Evolutionary conservation across 2,113 vertebrate genomes (phyloP).

Genomic region (Dicentrarchus labrax): DNA sequence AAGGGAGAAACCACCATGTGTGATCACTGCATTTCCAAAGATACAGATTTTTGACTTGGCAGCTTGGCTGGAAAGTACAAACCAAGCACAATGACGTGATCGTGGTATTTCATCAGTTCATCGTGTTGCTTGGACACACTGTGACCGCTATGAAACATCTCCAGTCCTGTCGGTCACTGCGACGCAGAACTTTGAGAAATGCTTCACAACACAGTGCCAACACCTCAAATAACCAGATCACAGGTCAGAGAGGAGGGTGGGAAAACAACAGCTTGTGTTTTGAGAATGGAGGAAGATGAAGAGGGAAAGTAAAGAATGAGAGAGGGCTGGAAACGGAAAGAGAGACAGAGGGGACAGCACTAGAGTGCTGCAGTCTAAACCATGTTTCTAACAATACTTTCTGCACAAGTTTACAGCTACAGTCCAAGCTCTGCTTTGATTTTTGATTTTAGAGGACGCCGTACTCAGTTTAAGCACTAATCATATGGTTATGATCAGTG

Average conservation of each 20-base stretch:
- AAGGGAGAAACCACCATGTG: constrained; percentile 5
- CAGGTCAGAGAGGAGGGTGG: constrained; percentile 21
- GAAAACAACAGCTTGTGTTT: constrained; percentile 23
- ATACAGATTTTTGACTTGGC: constrained; percentile 39
- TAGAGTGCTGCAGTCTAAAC: not conserved
- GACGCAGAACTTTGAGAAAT: constrained; percentile 6
- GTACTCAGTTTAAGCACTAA: not conserved
- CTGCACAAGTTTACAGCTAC: not conserved
- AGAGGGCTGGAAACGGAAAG: not conserved
- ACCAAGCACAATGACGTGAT: constrained; percentile 10
- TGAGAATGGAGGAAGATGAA: not conserved
- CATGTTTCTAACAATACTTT: not conserved
- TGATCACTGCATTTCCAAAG: constrained; percentile 33
- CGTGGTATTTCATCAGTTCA: not conserved
- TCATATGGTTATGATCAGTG: not conserved
- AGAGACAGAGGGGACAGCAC: not conserved
- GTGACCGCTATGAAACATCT: not conserved
- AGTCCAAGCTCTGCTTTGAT: not conserved
- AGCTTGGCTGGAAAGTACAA: constrained; percentile 37
- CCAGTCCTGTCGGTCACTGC: not conserved
- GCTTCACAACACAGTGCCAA: not conserved
- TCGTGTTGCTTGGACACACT: constrained; percentile 2
- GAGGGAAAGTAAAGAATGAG: not conserved
- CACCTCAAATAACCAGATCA: constrained; percentile 10
- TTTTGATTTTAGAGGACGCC: not conserved